Evolutionary conservation across 2,888 invertebrate species (phyloP).

Genomic region (Ochlodes sylvanus): DNA sequence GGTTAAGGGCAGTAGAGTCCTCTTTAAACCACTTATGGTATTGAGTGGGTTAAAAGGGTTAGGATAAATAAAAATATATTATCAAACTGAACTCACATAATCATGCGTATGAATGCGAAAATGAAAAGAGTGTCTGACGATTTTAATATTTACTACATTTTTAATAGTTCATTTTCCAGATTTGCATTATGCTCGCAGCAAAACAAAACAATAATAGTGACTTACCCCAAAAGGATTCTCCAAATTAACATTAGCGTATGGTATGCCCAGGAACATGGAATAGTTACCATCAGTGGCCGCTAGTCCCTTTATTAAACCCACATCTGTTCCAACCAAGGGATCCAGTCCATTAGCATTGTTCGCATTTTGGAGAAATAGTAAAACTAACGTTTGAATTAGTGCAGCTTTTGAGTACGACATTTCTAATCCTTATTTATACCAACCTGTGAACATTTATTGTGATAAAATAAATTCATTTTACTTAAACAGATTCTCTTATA

Average conservation of each 20-base stretch:
- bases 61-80: too few species aligned
- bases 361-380: not conserved
- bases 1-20: too few species aligned
- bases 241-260: conserved; percentile 52
- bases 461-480: too few species aligned
- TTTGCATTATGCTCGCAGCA: too few species aligned
- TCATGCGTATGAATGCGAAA: too few species aligned
- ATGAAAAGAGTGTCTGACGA: not conserved
- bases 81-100: too few species aligned
- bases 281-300: conserved; percentile 52
- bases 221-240: conserved; percentile 58
- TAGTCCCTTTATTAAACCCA: conserved; percentile 50
- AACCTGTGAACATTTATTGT: not conserved
- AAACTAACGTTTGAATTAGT: not conserved
- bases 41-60: too few species aligned
- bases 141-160: too few species aligned
- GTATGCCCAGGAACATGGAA: conserved; percentile 56
- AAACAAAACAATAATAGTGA: conserved; percentile 7
- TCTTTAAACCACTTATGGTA: too few species aligned
- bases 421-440: not conserved
- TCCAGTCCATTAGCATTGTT: conserved; percentile 18
- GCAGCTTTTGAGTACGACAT: not conserved
- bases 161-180: too few species aligned
- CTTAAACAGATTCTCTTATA: too few species aligned
- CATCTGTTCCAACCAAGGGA: conserved; percentile 45